Base-by-base conservation (phyloP, 2,113 vertebrate genomes). In the Callipepla squamata region DNA sequence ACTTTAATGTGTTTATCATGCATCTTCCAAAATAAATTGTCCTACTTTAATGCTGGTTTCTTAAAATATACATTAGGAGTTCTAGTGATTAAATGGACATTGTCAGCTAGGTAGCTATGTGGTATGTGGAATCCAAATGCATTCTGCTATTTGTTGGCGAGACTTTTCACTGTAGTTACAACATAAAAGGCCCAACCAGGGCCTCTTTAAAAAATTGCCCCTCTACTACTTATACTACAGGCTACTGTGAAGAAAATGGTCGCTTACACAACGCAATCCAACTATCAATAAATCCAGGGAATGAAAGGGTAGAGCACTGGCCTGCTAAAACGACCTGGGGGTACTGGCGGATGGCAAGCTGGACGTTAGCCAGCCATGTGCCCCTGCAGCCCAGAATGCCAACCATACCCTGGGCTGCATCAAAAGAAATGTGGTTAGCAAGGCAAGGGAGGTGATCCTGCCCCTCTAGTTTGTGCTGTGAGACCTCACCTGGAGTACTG, bases 1-100 rank as follows among this genome's bases (percentile, higher is more conserved):
- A 95, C 8, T 91, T 96, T 94, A 96, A 96, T 96, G 95, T 83
- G 79, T 80, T 94, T 93, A 75, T 93, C 87, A 51, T 63, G 65
- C 81, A 65, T 85, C 65, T 91, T 91, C 89, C 61, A 83, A 95
- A 96, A 96, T 85, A 94, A 94, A 92, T 90, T 94, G 79, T 90
- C 93, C 82, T 93, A 83, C 87, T 94, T 94, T 75, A 96, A 91
- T 61, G 48, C 12, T 40, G 2, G 14, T 94, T 95, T 94, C 85
- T 94, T 96, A 80, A 96, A 94, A 88, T 91, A 93, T 88, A 48
- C 57, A 74, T 91, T 88, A 91, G 61, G 47, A 91, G 9, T 65
- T 85, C 83, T 57, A 87, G 23, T 42, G 76, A 80, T 80, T 93
- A 91, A 89, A 95, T 85, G 82, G 85, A 80, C 51, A 65, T 45